phyloP scores from a whole-genome alignment of 2,797 vertebrate genomes.

The Sphenopsis melanotis region DNA sequence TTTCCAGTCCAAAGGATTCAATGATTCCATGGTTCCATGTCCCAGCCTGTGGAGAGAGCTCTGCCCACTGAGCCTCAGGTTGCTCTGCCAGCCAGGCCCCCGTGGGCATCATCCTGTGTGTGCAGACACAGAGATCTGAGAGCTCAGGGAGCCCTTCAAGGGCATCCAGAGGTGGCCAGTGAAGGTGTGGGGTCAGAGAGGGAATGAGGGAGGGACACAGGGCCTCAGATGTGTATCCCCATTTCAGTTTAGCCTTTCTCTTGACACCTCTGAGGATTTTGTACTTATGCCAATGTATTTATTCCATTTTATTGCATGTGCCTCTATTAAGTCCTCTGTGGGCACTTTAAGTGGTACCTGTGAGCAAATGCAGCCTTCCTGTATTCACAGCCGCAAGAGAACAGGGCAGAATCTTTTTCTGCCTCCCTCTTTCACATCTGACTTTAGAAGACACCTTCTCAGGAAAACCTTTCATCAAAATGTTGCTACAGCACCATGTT shows the following conservation, averaged over 20 bases:
- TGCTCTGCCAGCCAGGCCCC: not conserved
- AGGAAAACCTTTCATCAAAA: not conserved
- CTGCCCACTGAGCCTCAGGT: not conserved
- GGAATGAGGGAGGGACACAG: not conserved
- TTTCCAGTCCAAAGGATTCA: not conserved
- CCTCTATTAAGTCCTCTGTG: not conserved
- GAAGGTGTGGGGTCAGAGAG: not conserved
- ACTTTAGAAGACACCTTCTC: not conserved
- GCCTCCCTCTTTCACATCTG: not conserved
- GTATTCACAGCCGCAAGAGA: not conserved
- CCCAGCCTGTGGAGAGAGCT: not conserved
- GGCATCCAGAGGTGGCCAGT: not conserved
- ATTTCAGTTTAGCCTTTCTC: not conserved
- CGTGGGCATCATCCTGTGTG: rapidly evolving
- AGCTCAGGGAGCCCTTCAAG: not conserved
- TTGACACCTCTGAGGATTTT: not conserved
- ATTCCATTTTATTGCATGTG: not conserved
- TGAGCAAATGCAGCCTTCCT: not conserved
- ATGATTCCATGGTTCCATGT: not conserved
- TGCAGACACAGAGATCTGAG: not conserved
- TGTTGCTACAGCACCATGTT: not conserved
- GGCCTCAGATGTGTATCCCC: not conserved
- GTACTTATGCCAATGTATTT: not conserved
- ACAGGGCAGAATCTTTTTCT: not conserved
- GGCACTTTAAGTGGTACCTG: not conserved